Conservation (phyloP, 2,797 vertebrate genomes). For the Lepus oiostolus region DNA sequence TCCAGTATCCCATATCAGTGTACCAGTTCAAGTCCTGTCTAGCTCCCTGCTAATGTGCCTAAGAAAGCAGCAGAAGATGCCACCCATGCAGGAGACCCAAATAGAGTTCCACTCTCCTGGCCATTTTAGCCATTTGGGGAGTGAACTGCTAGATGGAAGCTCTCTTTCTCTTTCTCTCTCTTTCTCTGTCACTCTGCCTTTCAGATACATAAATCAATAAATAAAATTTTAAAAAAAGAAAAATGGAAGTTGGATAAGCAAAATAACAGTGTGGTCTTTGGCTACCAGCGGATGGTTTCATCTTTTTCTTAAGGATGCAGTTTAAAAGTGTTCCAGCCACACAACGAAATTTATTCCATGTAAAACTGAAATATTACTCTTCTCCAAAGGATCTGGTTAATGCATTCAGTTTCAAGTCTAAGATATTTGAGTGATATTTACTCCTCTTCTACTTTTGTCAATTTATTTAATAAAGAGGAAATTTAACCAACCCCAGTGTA, state of each 20-base stretch:
- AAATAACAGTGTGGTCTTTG: background rate
- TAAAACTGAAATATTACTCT: background rate
- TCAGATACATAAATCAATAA: too few species aligned
- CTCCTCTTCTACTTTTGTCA: constrained; percentile 8
- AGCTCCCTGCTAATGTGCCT: too few species aligned
- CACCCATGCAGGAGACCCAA: too few species aligned
- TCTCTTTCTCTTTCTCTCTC: too few species aligned
- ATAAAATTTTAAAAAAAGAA: too few species aligned
- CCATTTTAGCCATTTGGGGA: too few species aligned
- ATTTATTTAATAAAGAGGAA: background rate
- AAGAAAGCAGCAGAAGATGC: too few species aligned
- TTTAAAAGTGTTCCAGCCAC: background rate
- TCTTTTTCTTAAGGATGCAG: background rate
- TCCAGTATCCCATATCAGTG: too few species aligned
- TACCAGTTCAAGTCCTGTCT: too few species aligned
- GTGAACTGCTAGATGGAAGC: too few species aligned
- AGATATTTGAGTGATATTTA: background rate
- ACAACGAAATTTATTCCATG: background rate
- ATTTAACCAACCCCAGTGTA: background rate
- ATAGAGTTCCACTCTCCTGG: too few species aligned
- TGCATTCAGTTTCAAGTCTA: background rate
- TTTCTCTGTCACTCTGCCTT: too few species aligned
- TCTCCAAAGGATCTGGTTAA: background rate
- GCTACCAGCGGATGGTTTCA: background rate
- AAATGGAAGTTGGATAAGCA: background rate